Percentiles rank a stretch among this genome's conserved stretches.
Conservation (phyloP, 1,140 invertebrate genomes). For the Brachionus paranguensis region DNA sequence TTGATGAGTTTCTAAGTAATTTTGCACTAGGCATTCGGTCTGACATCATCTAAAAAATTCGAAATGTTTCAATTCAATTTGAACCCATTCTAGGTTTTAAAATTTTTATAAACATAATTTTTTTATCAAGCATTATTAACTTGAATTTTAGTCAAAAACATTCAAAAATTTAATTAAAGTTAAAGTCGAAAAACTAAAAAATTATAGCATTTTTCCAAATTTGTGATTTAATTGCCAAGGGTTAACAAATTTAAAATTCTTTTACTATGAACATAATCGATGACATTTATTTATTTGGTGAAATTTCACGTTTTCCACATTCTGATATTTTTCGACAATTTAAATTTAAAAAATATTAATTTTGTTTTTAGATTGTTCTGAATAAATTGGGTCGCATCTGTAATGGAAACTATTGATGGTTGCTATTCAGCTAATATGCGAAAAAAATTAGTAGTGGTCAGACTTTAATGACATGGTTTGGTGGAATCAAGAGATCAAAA, state of each 20-base stretch:
- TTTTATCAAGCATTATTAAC: background rate
- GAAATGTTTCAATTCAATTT: background rate
- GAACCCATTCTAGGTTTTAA: background rate
- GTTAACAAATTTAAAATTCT: background rate
- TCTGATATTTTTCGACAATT: no score
- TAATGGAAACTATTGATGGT: no score
- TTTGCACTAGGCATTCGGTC: background rate
- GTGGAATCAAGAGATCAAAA: no score
- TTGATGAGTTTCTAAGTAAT: background rate
- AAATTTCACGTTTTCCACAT: no score
- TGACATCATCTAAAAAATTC: background rate
- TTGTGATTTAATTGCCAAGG: background rate
- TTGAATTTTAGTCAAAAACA: background rate
- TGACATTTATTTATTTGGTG: background rate
- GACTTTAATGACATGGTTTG: no score
- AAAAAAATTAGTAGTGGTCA: no score
- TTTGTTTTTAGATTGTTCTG: no score
- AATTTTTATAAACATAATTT: background rate
- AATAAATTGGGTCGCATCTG: no score
- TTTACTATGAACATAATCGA: background rate
- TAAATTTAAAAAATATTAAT: no score
- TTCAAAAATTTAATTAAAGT: background rate
- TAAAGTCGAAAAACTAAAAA: background rate
- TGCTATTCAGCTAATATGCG: no score
- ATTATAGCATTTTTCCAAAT: background rate